Conservation (phyloP, 2,797 vertebrate species). For the Mastacembelus armatus region DNA sequence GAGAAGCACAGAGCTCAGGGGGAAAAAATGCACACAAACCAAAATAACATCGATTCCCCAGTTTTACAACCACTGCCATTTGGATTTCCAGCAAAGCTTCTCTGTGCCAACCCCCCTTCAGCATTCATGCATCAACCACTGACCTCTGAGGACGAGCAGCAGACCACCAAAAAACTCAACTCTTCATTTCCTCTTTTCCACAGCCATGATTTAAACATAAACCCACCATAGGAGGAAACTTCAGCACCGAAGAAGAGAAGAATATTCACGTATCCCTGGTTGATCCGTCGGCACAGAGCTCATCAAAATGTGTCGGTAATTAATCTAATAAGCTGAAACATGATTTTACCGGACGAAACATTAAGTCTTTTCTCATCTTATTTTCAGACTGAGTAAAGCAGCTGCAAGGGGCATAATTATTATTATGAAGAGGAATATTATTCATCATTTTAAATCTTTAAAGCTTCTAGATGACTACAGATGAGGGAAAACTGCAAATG, state of each 20-base stretch:
- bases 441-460: conserved; percentile 73
- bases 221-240: conserved; percentile 42
- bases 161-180: conserved; percentile 16
- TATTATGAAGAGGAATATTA: conserved; percentile 68
- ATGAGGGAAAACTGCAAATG: conserved; percentile 62
- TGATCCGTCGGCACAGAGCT: conserved; percentile 38
- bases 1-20: neutral
- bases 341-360: conserved; percentile 64
- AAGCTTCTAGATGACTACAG: conserved; percentile 69
- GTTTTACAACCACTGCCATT: conserved; percentile 23
- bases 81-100: conserved; percentile 13
- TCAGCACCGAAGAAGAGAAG: conserved; percentile 32
- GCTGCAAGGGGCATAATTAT: conserved; percentile 36
- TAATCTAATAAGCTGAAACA: conserved; percentile 69
- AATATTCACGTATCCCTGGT: conserved; percentile 61
- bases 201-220: conserved; percentile 70
- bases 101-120: conserved; percentile 5
- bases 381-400: conserved; percentile 15
- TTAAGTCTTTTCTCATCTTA: conserved; percentile 47
- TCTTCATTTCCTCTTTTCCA: conserved; percentile 21
- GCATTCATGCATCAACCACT: conserved; percentile 4
- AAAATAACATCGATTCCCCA: conserved; percentile 17
- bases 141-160: conserved; percentile 32
- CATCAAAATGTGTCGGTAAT: conserved; percentile 69
- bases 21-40: neutral